These are phyloP conservation scores for Sphinx pinastri DNA, from an alignment of 2,888 invertebrate species.

Conservation along the genomic window DNA sequence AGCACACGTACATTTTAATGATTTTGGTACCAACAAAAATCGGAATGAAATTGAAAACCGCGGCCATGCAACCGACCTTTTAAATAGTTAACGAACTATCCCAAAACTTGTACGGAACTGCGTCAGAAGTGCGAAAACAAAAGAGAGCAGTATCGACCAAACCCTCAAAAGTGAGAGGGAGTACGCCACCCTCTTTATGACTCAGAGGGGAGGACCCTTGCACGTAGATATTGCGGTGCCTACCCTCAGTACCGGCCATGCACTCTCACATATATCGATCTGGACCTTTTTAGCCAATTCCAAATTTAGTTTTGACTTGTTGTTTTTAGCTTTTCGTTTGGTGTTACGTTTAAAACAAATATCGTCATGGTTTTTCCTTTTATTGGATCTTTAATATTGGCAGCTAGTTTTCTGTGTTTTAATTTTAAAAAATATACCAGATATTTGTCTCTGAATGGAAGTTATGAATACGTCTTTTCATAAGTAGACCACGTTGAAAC, in stretches of 20 bases:
- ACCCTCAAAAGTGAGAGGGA: conserved; percentile 79
- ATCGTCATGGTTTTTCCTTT: neutral
- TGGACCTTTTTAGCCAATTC: conserved; percentile 41
- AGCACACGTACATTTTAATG: neutral
- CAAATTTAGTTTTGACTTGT: conserved; percentile 34
- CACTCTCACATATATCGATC: conserved; percentile 73
- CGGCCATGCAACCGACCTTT: conserved; percentile 27
- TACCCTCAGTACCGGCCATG: conserved; percentile 68
- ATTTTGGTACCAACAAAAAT: conserved; percentile 8
- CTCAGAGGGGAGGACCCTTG: conserved; percentile 82
- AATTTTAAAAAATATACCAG: no score
- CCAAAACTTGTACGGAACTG: conserved; percentile 46
- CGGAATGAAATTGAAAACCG: conserved; percentile 20
- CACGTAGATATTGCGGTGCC: conserved; percentile 70
- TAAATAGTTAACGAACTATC: conserved; percentile 36
- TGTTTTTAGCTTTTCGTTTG: conserved; percentile 12
- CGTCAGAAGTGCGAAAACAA: conserved; percentile 77
- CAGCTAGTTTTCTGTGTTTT: no score
- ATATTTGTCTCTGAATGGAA: no score
- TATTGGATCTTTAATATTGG: no score
- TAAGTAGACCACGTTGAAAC: neutral
- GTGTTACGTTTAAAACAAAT: neutral
- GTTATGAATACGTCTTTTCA: no score
- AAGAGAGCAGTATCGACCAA: conserved; percentile 82
- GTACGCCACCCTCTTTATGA: conserved; percentile 81